These are phyloP conservation scores for Botrylloides violaceus DNA, from an alignment of 23 tunicate genomes.

Conservation along the genomic window DNA sequence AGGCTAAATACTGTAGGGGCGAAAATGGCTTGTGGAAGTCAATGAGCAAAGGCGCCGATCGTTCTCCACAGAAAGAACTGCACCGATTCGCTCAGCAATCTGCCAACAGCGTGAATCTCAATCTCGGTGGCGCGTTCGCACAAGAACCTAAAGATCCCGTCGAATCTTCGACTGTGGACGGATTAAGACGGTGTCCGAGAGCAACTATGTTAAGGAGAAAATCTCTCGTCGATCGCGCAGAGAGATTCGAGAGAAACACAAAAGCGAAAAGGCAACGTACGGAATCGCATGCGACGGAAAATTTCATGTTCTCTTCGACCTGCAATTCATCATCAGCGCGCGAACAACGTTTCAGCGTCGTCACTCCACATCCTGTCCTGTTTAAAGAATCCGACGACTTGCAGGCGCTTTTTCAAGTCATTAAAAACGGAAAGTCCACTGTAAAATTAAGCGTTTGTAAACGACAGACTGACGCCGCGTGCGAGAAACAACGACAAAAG, in stretches of 20 bases:
- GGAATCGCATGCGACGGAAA: conserved; percentile 1
- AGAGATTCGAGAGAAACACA: not conserved
- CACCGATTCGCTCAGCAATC: not conserved
- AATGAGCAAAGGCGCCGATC: not conserved
- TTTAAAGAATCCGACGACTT: not conserved
- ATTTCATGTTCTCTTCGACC: not conserved
- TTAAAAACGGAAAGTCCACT: not conserved
- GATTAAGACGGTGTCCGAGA: conserved; percentile 7
- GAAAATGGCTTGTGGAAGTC: conserved; percentile 15
- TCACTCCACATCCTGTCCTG: not conserved
- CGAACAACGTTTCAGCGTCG: not conserved
- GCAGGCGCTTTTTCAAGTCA: not conserved
- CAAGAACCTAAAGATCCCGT: not conserved
- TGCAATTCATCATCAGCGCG: not conserved
- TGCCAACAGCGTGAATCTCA: not conserved
- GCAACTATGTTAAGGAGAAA: conserved; percentile 17
- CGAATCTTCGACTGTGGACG: not conserved
- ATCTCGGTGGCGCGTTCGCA: not conserved
- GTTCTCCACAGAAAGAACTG: not conserved
- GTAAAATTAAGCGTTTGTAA: not conserved
- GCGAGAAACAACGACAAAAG: not conserved
- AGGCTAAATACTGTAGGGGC: conserved; percentile 18
- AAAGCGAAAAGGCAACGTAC: not conserved
- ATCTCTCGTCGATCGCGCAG: conserved; percentile 5
- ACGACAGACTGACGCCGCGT: not conserved